These are phyloP conservation scores for Prolemur simus DNA, from an alignment of 2,113 vertebrate species.

Conservation along the genomic window DNA sequence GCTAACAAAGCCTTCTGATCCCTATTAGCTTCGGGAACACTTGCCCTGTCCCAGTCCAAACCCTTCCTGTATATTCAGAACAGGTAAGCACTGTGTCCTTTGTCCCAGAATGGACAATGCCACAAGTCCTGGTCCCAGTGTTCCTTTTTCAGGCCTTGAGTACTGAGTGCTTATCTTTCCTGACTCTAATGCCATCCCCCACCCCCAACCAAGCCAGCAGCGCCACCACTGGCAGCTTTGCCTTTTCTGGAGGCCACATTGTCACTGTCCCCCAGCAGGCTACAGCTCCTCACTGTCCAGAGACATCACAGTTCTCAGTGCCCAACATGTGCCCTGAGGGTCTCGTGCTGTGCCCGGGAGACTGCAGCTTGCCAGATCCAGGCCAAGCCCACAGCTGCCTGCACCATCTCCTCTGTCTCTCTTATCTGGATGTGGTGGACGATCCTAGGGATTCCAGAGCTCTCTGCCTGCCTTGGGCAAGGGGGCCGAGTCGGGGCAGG, in stretches of 20 bases:
- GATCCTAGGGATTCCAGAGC: not conserved
- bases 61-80: not conserved
- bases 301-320: not conserved
- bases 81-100: rapidly evolving
- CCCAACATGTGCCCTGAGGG: not conserved
- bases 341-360: not conserved
- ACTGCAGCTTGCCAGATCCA: not conserved
- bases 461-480: not conserved
- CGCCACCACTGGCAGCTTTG: not conserved
- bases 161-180: not conserved
- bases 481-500: not conserved
- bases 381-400: not conserved
- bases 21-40: not conserved
- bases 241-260: not conserved
- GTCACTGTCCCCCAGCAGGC: not conserved
- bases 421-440: not conserved
- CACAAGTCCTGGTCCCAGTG: no score
- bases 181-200: not conserved
- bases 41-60: not conserved
- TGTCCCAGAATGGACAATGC: not conserved
- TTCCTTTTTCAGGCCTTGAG: not conserved
- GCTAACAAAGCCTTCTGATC: not conserved
- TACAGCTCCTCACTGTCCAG: not conserved
- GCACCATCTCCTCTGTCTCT: not conserved
- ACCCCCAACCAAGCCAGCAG: not conserved